Base-by-base conservation (phyloP, 2,797 vertebrate species). In the Alosa sapidissima region DNA sequence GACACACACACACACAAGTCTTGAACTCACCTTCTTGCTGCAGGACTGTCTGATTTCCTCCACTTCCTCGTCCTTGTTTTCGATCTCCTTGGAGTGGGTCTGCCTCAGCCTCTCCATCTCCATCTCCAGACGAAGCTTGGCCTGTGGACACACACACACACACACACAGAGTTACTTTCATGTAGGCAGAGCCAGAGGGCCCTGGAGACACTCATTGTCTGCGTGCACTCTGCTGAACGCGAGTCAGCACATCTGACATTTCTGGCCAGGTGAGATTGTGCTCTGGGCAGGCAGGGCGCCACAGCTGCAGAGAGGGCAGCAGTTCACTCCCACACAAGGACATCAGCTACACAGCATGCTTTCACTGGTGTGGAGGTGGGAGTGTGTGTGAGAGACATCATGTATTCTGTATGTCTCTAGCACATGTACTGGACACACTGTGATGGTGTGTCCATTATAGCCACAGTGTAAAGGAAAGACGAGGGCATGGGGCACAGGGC, bases 51-150 rank as follows among this genome's bases (percentile, higher is more conserved):
- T 94, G 90, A 97, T 97, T 92, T 99, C 98, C 89, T 99, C 98
- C 88, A 99, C 97, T 89, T 99, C 98, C 45, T 99, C 98, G 0
- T 99, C 98, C 8, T 98, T 97, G 93, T 91, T 97, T 90, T 99
- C 98, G 0, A 99, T 94, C 87, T 99, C 98, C 92, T 99, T 99
- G 88, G 96, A 94, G 60, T 99, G 97, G 3, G 96, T 99, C 89
- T 99, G 98, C 83, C 98, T 95, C 85, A 98, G 92, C n/a, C 98
- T 92, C 91, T 99, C 98, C 96, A 96, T 99, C 94, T 99, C 98
- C 98, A 99, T 99, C 93, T 99, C 98, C 78, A 99, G 94, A 81
- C 98, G 97, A 55, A 99, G 95, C 88, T 99, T 99, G 47, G 97
- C 97, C 98, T 96, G 87, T 54, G 89, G 51, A 65, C 51, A 62